A percentile compares a stretch with the other conserved stretches of the same genome.
Conservation (phyloP, 2,113 vertebrate genomes). For the Phalacrocorax brasilianus region DNA sequence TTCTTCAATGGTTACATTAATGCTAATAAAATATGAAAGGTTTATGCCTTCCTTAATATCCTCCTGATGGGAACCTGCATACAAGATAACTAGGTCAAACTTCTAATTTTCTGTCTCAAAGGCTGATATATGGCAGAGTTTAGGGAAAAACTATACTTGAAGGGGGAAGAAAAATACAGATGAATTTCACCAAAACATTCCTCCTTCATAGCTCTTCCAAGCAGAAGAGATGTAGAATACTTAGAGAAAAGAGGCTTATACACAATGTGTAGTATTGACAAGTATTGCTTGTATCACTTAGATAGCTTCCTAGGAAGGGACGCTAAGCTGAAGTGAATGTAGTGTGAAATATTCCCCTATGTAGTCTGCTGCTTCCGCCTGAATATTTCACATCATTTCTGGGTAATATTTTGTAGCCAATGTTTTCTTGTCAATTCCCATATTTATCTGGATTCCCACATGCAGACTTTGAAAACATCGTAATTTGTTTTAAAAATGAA, state of each 20-base stretch:
- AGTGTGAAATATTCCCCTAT: not conserved
- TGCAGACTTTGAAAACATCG: not conserved
- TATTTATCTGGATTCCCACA: conserved; percentile 14
- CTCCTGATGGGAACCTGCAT: conserved; percentile 44
- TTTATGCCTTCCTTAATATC: conserved; percentile 65
- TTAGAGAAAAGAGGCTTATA: not conserved
- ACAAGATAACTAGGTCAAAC: conserved; percentile 62
- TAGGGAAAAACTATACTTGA: not conserved
- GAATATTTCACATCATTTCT: not conserved
- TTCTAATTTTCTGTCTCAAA: conserved; percentile 68
- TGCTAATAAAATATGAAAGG: conserved; percentile 64
- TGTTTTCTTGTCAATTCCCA: not conserved
- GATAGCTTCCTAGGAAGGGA: not conserved
- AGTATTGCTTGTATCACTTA: not conserved
- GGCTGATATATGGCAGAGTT: conserved; percentile 42
- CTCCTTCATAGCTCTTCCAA: conserved; percentile 9
- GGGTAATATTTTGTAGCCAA: not conserved
- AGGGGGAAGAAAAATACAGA: not conserved
- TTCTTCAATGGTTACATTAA: conserved; percentile 63
- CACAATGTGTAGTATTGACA: not conserved
- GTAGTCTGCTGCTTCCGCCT: not conserved
- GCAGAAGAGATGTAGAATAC: not conserved
- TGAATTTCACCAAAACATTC: conserved; percentile 15
- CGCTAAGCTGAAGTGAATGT: not conserved
- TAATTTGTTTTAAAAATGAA: not conserved